Conservation (phyloP, 2,888 invertebrate species). For the Azorinus chamasolen region DNA sequence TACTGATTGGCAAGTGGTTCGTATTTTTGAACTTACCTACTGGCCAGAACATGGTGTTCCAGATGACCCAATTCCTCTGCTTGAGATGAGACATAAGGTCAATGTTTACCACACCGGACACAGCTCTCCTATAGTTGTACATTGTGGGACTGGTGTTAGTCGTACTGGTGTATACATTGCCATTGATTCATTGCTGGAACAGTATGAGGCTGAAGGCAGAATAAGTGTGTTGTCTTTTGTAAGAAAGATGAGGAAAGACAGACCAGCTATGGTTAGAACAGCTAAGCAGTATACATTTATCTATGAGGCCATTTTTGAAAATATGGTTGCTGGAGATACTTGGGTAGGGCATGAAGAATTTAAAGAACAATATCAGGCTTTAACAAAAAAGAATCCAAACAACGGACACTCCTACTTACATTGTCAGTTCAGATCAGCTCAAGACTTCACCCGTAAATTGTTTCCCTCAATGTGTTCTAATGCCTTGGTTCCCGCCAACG, state of each 20-base stretch:
- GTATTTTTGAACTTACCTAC: constrained; percentile 82
- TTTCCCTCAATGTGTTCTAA: constrained; percentile 68
- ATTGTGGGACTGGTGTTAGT: constrained; percentile 86
- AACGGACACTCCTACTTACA: constrained; percentile 79
- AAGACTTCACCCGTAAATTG: constrained; percentile 76
- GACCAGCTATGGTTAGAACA: constrained; percentile 84
- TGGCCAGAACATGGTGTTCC: constrained; percentile 85
- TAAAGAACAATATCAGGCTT: constrained; percentile 72
- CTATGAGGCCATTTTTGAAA: constrained; percentile 85
- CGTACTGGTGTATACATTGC: constrained; percentile 85
- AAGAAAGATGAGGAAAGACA: constrained; percentile 79
- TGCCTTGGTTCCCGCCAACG: constrained; percentile 75
- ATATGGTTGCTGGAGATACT: constrained; percentile 80
- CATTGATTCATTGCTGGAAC: constrained; percentile 83
- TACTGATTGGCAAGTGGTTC: constrained; percentile 62
- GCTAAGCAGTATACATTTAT: constrained; percentile 84
- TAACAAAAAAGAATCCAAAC: constrained; percentile 75
- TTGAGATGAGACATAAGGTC: constrained; percentile 81
- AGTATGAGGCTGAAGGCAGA: constrained; percentile 81
- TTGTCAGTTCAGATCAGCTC: constrained; percentile 82
- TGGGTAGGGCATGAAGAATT: constrained; percentile 75
- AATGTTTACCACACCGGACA: constrained; percentile 63
- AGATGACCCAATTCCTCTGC: constrained; percentile 81
- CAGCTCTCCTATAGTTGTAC: constrained; percentile 81
- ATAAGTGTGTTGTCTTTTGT: constrained; percentile 84